Base-by-base conservation (phyloP, 2,797 vertebrate species). In the Diglossa cyanea region DNA sequence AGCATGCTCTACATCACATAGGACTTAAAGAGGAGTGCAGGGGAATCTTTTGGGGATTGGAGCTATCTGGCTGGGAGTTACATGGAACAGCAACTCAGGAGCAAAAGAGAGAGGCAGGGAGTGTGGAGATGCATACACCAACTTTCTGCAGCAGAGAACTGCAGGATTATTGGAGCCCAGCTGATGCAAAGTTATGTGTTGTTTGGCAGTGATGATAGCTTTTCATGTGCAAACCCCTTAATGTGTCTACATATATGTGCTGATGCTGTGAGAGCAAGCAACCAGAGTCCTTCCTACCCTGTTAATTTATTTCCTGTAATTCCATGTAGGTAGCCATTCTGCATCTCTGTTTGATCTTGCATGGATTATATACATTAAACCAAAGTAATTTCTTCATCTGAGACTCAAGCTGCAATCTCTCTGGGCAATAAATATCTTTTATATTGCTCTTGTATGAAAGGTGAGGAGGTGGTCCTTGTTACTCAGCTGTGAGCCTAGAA, bases 351-450 rank as follows among this genome's bases (percentile, higher is more conserved):
- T 83, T 91, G 65, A 90, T 80, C 45, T 55, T 70, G 15, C 18
- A 53, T 13, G 45, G 63, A 82, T 91, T 79, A 66, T 67, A 80
- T 21, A 71, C 6, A 57, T 65, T 90, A 91, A 93, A 83, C 53
- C 37, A 60, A 4, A 15, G 21, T 30, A 4, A 88, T 87, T 70
- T 89, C 50, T 82, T 68, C 57, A 73, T 76, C 33, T 88, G 61
- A 79, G n/a, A 50, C 39, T 88, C 61, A 63, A 73, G 3, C 4
- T 81, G 35, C 55, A 91, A 81, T 65, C 54, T 81, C 35, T 83
- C n/a, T 48, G 21, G 8, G 18, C 62, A 76, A 30, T 77, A 80
- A 87, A 30, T 1, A 48, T 75, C 28, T 75, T 86, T 92, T 35
- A 54, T 76, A 53, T 66, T 54, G 51, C 28, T 61, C 33, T 79